Evolutionary conservation across 2,797 vertebrate species (phyloP).

Genomic region (Melanotaenia trifasciata): DNA sequence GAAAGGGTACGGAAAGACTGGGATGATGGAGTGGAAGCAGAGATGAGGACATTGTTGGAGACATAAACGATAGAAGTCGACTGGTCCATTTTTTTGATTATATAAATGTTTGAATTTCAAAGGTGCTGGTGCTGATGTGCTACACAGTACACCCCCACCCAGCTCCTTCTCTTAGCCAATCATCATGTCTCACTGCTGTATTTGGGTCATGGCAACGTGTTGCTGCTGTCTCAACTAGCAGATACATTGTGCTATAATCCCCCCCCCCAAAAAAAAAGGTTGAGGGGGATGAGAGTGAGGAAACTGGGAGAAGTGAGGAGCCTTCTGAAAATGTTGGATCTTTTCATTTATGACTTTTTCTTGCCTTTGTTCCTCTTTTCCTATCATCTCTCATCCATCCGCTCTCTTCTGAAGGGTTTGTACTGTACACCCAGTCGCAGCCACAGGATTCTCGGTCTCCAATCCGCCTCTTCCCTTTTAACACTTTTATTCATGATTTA

Average conservation of each 20-base stretch:
- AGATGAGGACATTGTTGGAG: constrained; percentile 4
- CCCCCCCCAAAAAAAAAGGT: constrained; percentile 68
- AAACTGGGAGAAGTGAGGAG: constrained; percentile 40
- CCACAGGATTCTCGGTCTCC: constrained; percentile 17
- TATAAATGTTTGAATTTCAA: constrained; percentile 81
- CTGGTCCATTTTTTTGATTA: constrained; percentile 49
- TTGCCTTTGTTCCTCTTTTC: constrained; percentile 15
- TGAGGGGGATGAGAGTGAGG: constrained; percentile 45
- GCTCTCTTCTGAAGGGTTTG: constrained; percentile 12
- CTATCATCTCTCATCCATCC: constrained; percentile 12
- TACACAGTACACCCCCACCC: constrained; percentile 47
- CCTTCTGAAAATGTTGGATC: constrained; percentile 7
- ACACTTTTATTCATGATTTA: constrained; percentile 56
- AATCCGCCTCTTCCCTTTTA: constrained; percentile 18
- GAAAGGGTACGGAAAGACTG: constrained; percentile 19
- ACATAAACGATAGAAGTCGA: constrained; percentile 32
- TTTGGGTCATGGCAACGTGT: constrained; percentile 84
- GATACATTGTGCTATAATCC: constrained; percentile 81
- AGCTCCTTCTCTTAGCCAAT: constrained; percentile 78
- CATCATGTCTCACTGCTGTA: constrained; percentile 70
- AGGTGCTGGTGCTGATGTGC: constrained; percentile 69
- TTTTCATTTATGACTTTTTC: constrained; percentile 35
- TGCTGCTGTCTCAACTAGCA: constrained; percentile 80
- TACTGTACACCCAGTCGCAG: background rate
- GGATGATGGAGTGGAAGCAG: constrained; percentile 9